Percentiles rank a stretch among this genome's conserved stretches.
phyloP scores from a whole-genome alignment of 30 jellyfish, hydroid and myxozoan genomes.

The Mastigias papua region DNA sequence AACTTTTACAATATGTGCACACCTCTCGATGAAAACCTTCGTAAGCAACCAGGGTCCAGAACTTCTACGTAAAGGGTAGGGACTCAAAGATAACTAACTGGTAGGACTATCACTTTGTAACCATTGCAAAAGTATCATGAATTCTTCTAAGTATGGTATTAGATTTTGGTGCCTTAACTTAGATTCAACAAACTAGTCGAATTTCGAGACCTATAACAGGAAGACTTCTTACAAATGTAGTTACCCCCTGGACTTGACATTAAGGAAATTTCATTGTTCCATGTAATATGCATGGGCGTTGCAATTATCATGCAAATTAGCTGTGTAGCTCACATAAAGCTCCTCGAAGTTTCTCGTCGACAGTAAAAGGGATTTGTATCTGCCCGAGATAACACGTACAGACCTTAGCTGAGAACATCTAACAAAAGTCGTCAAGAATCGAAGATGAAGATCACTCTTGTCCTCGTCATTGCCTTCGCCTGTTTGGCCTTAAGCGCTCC shows the following conservation, averaged over 20 bases:
- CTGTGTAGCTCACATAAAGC: neutral
- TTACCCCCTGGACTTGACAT: neutral
- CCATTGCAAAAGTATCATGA: no score
- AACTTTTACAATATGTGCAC: no score
- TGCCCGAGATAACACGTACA: neutral
- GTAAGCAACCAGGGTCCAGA: no score
- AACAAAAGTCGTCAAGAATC: neutral
- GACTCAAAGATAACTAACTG: no score
- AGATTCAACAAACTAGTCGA: no score
- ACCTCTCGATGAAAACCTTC: no score
- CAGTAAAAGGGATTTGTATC: neutral
- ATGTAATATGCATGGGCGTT: conserved; percentile 3
- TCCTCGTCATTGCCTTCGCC: conserved; percentile 59
- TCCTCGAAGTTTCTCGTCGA: neutral
- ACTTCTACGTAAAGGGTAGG: no score
- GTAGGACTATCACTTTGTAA: no score
- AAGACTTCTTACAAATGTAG: no score
- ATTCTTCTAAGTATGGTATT: no score
- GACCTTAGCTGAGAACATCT: neutral
- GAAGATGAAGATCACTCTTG: conserved; percentile 57
- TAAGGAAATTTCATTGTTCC: neutral
- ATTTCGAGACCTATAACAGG: no score
- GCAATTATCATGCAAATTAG: conserved; percentile 7
- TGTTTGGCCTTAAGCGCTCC: conserved; percentile 67
- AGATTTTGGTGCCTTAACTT: no score